phyloP scores from a whole-genome alignment of 2,797 vertebrate species.

The Astyanax mexicanus region DNA sequence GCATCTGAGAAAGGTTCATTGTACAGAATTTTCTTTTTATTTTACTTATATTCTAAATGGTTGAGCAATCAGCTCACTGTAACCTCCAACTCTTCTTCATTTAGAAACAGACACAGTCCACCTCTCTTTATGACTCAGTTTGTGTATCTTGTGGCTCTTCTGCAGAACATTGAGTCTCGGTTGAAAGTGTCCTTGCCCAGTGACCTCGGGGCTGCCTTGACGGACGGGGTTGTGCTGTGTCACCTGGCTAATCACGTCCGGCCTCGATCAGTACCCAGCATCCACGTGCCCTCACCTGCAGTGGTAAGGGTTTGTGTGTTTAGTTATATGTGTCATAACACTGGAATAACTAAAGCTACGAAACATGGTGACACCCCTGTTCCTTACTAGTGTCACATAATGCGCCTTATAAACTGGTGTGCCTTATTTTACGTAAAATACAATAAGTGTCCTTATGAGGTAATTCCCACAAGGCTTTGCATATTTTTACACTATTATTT shows the following conservation, averaged over 20 bases:
- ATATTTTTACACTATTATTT: too few relatives aligned
- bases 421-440: too few relatives aligned
- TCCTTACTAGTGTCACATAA: too few relatives aligned
- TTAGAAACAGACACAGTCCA: neutral
- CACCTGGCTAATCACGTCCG: slow-evolving; percentile 96
- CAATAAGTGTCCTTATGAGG: too few relatives aligned
- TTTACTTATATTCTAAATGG: too few relatives aligned
- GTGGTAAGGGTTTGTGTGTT: slow-evolving; percentile 83
- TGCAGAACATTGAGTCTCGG: slow-evolving; percentile 92
- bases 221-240: slow-evolving; percentile 95
- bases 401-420: too few relatives aligned
- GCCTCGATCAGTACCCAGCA: slow-evolving; percentile 96
- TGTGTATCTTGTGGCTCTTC: slow-evolving; percentile 16
- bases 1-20: slow-evolving; percentile 88
- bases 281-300: slow-evolving; percentile 96
- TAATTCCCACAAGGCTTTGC: too few relatives aligned
- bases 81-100: neutral
- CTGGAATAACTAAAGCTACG: too few relatives aligned
- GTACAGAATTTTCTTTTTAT: neutral
- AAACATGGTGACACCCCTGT: too few relatives aligned
- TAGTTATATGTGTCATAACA: neutral
- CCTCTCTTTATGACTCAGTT: neutral
- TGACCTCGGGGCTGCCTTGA: slow-evolving; percentile 92
- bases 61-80: neutral
- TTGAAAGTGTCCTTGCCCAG: slow-evolving; percentile 91